These are phyloP conservation scores for Drosophila prosaltans DNA, from an alignment of 1,140 invertebrate genomes.

Conservation along the genomic window DNA sequence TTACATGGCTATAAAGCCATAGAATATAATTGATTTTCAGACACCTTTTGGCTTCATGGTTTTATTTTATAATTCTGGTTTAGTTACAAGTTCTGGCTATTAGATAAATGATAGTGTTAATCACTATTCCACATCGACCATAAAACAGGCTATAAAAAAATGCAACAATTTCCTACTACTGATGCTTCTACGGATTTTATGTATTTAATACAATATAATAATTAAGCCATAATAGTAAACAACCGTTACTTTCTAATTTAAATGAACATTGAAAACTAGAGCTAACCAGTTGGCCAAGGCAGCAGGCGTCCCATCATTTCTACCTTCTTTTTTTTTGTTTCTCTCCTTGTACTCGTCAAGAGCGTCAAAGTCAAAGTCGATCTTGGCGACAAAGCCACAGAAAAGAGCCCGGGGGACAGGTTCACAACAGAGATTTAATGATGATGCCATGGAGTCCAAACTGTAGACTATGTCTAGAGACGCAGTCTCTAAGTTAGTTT, in stretches of 20 bases:
- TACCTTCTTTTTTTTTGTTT: background rate
- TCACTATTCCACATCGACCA: constrained; percentile 34
- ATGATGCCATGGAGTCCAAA: constrained; percentile 25
- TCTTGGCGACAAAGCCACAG: constrained; percentile 48
- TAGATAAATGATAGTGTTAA: constrained; percentile 75
- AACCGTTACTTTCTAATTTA: constrained; percentile 75
- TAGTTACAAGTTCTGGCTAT: constrained; percentile 35
- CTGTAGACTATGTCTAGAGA: background rate
- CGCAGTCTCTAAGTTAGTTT: constrained; percentile 19
- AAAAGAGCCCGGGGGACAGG: constrained; percentile 35
- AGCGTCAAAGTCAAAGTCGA: constrained; percentile 32
- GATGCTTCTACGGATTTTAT: constrained; percentile 30
- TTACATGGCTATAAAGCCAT: constrained; percentile 42
- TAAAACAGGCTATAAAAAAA: constrained; percentile 49
- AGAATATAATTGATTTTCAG: constrained; percentile 69
- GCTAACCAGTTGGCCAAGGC: constrained; percentile 48
- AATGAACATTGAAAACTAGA: constrained; percentile 74
- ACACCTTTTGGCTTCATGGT: constrained; percentile 48
- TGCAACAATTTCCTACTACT: constrained; percentile 1
- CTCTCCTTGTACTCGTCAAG: constrained; percentile 32
- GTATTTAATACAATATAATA: constrained; percentile 47
- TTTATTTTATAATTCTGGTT: background rate
- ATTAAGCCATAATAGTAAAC: constrained; percentile 80
- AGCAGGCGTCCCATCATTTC: background rate
- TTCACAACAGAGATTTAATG: constrained; percentile 32